Percentiles rank a stretch among this genome's conserved stretches.
phyloP scores from a whole-genome alignment of 2,797 vertebrate species.

The Uromys caudimaculatus region DNA sequence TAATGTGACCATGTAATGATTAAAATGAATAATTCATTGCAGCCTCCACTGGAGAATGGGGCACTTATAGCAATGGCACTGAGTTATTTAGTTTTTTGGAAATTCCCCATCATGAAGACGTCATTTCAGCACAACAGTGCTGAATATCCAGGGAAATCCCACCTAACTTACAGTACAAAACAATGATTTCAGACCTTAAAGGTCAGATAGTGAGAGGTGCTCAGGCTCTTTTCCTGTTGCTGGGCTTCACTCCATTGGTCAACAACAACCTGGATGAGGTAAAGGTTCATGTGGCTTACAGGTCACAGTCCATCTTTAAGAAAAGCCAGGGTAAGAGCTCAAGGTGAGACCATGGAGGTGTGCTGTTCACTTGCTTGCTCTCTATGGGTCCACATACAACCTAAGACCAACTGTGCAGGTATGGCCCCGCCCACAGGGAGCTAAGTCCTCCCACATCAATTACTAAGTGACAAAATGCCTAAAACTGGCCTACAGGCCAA shows the following conservation, averaged over 20 bases:
- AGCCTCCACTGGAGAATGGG: neutral
- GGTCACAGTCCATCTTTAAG: neutral
- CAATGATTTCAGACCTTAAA: neutral
- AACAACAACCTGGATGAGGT: neutral
- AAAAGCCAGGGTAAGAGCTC: neutral
- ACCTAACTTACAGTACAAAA: neutral
- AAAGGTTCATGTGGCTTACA: neutral
- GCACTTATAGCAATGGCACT: neutral
- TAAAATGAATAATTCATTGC: neutral
- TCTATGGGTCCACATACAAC: neutral
- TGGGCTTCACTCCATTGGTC: neutral
- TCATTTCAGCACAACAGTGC: neutral
- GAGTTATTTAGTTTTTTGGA: neutral
- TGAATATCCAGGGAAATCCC: neutral
- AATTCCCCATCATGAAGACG: neutral
- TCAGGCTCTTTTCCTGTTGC: neutral
- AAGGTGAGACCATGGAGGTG: neutral
- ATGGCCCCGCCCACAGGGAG: neutral
- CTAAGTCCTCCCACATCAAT: neutral
- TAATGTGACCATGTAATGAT: neutral
- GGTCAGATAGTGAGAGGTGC: neutral
- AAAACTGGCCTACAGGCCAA: neutral
- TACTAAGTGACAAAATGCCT: neutral
- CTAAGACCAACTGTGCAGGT: neutral
- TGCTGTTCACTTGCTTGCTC: neutral